Conservation (phyloP, 2,113 vertebrate genomes). For the Raja brachyura region DNA sequence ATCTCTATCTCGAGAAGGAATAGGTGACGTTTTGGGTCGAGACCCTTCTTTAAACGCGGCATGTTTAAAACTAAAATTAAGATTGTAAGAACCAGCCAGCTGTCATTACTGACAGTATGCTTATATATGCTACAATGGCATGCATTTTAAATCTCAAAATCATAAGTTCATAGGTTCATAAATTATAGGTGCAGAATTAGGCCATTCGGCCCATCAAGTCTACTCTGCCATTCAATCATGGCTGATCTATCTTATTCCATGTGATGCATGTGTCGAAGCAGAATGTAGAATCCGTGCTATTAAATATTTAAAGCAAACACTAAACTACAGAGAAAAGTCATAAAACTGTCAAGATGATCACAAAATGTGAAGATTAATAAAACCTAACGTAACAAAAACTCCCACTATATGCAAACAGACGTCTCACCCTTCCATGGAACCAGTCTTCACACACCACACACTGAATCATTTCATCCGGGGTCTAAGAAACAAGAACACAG, state of each 20-base stretch:
- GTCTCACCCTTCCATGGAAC: slow-evolving; percentile 83
- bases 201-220: no score
- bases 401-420: not conserved
- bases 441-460: slow-evolving; percentile 93
- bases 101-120: not conserved
- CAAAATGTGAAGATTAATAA: not conserved
- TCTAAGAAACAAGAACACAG: slow-evolving; percentile 51
- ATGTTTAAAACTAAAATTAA: no score
- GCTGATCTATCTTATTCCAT: no score
- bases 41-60: no score
- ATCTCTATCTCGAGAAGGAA: no score
- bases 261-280: no score
- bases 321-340: not conserved
- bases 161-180: no score
- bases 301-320: not conserved
- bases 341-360: no score
- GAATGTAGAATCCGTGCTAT: not conserved
- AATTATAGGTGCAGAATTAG: no score
- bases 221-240: no score
- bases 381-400: not conserved
- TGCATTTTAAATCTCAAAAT: not conserved
- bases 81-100: not conserved
- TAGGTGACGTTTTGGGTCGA: no score
- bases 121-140: not conserved
- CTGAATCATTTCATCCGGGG: slow-evolving; percentile 92